Evolutionary conservation across 2,888 invertebrate species (phyloP), one percentile per base, ranked within the genome.

Genomic region (Nowickia ferox): DNA sequence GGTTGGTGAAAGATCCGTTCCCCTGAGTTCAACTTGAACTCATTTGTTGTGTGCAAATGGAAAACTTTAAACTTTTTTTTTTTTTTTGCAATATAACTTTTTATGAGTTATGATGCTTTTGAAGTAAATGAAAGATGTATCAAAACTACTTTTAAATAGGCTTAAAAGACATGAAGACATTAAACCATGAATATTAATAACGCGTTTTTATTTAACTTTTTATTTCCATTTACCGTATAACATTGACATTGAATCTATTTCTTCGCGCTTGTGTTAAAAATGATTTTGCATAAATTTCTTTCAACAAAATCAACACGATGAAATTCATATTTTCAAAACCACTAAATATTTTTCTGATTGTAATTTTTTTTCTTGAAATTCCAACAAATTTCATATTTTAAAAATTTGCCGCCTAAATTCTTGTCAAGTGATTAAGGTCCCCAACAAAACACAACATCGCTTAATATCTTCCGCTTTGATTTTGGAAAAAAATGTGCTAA

Each of bases 231-330:
- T 68, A 84, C n/a, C 66, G 63, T 65, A 74, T 87, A 87, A 75
- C 88, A 88, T 88, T 89, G 89, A 89, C 88, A 88, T 89, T 89
- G 88, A 88, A 86, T 80, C 17, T 57, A 17, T 69, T 9, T n/a
- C 9, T 57, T 42, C 10, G n/a, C 5, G n/a, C n/a, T 15, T 6
- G 38, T 69, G 17, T 42, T 57, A 30, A 11, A 57, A 17, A 51
- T 77, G 9, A 40, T 83, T 65, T 65, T 69, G 48, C 66, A 74
- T 48, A 61, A 15, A 66, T 51, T 51, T 19, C 63, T 30, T 40
- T 59, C 22, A 53, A 40, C 44, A 57, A 46, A 38, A 42, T 19
- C 2, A 55, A 48, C 8, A 44, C 38, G n/a, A 40, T 22, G 6
- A 68, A 3, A 55, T 22, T 11, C n/a, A 17, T 51, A 17, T 15